Evolutionary conservation across 2,797 vertebrate genomes (phyloP).

Genomic region (Gorsachius magnificus): DNA sequence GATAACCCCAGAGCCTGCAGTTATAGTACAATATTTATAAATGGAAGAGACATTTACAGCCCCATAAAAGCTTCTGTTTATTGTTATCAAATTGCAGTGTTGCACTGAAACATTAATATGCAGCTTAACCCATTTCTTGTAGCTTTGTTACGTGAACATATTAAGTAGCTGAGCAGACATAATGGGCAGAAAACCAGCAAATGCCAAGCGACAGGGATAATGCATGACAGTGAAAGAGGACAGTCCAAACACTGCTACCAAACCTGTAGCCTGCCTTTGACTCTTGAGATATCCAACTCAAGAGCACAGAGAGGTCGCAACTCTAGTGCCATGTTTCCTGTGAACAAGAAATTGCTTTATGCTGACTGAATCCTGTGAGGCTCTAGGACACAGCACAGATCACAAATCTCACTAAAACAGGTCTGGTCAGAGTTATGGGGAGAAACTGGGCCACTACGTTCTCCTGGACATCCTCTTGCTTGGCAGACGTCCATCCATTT

Average conservation of each 20-base stretch:
- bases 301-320: not conserved
- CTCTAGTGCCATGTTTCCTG: not conserved
- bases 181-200: not conserved
- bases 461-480: not conserved
- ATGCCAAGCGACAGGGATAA: not conserved
- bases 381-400: not conserved
- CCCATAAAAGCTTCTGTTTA: slow-evolving; percentile 65
- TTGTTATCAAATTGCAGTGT: slow-evolving; percentile 58
- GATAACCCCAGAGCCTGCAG: slow-evolving; percentile 59
- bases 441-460: not conserved
- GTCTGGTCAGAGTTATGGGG: not conserved
- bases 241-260: not conserved
- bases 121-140: slow-evolving; percentile 41
- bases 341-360: not conserved
- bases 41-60: slow-evolving; percentile 62
- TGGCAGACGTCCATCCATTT: not conserved
- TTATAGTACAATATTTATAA: slow-evolving; percentile 70
- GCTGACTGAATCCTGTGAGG: not conserved
- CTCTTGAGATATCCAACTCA: not conserved
- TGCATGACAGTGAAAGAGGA: not conserved
- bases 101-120: slow-evolving; percentile 57
- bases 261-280: not conserved
- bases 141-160: not conserved
- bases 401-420: not conserved
- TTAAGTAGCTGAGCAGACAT: not conserved